Percentiles rank a stretch among this genome's conserved stretches.
phyloP scores from a whole-genome alignment of 1,140 invertebrate species.

The Alviniconcha marisindica region DNA sequence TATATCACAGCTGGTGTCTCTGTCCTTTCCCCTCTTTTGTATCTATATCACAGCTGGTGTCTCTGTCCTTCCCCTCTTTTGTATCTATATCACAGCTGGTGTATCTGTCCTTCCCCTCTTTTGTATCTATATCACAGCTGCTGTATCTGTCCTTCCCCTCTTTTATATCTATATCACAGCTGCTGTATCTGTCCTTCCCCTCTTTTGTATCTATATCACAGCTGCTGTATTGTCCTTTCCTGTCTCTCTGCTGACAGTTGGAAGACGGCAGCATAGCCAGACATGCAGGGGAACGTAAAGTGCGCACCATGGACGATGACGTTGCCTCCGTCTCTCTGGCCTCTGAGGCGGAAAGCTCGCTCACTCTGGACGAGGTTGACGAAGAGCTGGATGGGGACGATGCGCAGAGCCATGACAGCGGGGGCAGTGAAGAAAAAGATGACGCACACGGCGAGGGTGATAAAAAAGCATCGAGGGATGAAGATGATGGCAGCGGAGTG shows the following conservation, averaged over 20 bases:
- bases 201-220: no score
- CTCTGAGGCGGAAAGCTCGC: slow-evolving; percentile 44
- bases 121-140: no score
- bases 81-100: no score
- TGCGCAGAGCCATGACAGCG: slow-evolving; percentile 47
- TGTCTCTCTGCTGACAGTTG: slow-evolving; percentile 57
- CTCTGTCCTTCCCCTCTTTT: no score
- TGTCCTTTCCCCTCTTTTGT: no score
- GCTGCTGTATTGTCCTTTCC: no score
- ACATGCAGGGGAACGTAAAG: slow-evolving; percentile 75
- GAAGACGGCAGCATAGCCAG: slow-evolving; percentile 72
- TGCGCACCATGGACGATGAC: slow-evolving; percentile 71
- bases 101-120: no score
- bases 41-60: no score
- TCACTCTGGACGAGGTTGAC: slow-evolving; percentile 32
- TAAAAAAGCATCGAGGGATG: slow-evolving; percentile 11
- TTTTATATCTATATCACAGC: no score
- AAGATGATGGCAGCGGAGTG: slow-evolving; percentile 25
- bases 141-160: no score
- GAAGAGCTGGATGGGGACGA: slow-evolving; percentile 68
- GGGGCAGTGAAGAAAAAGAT: slow-evolving; percentile 37
- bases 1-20: no score
- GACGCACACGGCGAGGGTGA: slow-evolving; percentile 13
- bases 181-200: no score
- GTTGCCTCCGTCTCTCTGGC: slow-evolving; percentile 53